These are phyloP conservation scores for Pseudeuparius sepicola DNA, from an alignment of 2,888 invertebrate species.

Conservation along the genomic window DNA sequence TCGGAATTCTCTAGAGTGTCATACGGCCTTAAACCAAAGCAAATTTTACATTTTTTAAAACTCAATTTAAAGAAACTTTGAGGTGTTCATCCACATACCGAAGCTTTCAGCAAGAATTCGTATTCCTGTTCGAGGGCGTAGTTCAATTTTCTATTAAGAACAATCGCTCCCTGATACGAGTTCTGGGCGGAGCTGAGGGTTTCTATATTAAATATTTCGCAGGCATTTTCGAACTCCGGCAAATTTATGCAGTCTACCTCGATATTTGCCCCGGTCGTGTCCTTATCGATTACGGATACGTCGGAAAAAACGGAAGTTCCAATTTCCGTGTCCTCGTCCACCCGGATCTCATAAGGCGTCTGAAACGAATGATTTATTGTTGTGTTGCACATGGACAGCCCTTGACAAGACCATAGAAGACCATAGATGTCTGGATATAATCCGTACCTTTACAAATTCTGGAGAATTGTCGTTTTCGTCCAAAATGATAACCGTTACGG, in stretches of 20 bases:
- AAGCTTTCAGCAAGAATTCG: slow-evolving; percentile 65
- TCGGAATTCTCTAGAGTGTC: no score
- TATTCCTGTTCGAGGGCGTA: slow-evolving; percentile 71
- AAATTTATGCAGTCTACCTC: slow-evolving; percentile 57
- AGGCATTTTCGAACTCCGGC: slow-evolving; percentile 58
- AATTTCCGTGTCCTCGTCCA: slow-evolving; percentile 64
- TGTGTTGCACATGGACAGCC: no score
- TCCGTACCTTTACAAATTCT: slow-evolving; percentile 63
- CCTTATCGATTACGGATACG: slow-evolving; percentile 68
- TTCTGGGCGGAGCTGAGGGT: slow-evolving; percentile 54
- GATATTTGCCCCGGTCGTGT: slow-evolving; percentile 70
- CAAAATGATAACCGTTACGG: slow-evolving; percentile 71
- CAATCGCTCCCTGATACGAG: slow-evolving; percentile 60
- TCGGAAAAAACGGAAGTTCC: slow-evolving; percentile 63
- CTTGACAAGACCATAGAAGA: no score
- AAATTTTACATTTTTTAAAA: no score
- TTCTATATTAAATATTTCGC: slow-evolving; percentile 59
- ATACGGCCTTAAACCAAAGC: no score
- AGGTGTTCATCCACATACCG: slow-evolving; percentile 48
- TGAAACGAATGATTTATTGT: slow-evolving; percentile 39
- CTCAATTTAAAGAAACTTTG: no score
- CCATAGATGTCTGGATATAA: no score
- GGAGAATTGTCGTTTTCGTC: slow-evolving; percentile 88
- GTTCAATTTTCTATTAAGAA: slow-evolving; percentile 59
- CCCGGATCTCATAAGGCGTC: slow-evolving; percentile 71